Percentiles rank a stretch among this genome's conserved stretches.
These are phyloP conservation scores for Salminus brasiliensis DNA, from an alignment of 2,113 vertebrate species.

Conservation along the genomic window DNA sequence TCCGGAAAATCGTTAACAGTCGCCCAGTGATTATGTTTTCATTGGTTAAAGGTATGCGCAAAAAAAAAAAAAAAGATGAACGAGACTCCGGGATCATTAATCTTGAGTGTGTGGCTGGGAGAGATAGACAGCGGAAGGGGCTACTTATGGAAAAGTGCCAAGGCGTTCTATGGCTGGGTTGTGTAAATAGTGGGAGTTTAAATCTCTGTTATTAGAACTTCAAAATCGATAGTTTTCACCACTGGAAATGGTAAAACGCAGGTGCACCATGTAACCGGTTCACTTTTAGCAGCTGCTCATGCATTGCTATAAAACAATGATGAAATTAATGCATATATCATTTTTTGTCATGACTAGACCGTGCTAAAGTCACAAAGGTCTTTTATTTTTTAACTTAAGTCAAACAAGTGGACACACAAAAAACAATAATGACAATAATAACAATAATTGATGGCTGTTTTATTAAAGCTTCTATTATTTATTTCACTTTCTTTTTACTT, in stretches of 20 bases:
- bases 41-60: constrained; percentile 4
- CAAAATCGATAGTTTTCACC: neutral
- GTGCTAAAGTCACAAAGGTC: no score
- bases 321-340: no score
- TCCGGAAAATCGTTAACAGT: constrained; percentile 33
- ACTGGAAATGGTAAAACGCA: neutral
- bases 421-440: no score
- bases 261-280: neutral
- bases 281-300: neutral
- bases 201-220: neutral
- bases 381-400: no score
- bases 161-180: neutral
- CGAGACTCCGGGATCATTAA: constrained; percentile 4
- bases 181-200: neutral
- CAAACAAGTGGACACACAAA: no score
- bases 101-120: neutral
- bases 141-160: neutral
- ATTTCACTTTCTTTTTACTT: no score
- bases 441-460: no score
- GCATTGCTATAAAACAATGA: no score
- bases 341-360: no score
- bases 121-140: neutral
- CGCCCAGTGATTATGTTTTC: constrained; percentile 40
- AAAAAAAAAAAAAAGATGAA: neutral
- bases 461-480: no score